Conservation (phyloP, 1,140 invertebrate genomes). For the Frieseomelitta varia region DNA sequence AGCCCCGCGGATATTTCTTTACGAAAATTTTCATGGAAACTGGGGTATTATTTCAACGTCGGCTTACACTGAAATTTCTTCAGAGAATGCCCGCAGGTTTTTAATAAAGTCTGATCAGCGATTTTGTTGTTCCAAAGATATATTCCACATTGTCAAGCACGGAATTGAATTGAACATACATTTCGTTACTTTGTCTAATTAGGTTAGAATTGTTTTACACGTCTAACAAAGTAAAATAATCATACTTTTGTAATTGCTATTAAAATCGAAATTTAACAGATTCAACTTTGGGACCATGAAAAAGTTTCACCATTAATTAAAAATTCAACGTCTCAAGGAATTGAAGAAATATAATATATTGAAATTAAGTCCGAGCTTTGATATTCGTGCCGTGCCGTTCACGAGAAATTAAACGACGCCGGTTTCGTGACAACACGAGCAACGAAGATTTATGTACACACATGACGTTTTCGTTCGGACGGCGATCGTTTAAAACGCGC, state of each 20-base stretch:
- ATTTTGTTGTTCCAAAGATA: neutral
- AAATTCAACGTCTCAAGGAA: no score
- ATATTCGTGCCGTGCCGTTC: slow-evolving; percentile 17
- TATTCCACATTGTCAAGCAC: neutral
- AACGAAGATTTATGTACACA: slow-evolving; percentile 53
- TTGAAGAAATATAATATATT: neutral
- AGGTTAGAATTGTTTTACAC: no score
- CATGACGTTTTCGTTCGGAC: slow-evolving; percentile 29
- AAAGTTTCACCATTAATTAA: no score
- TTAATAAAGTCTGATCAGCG: neutral
- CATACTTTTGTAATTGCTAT: no score
- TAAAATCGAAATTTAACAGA: no score
- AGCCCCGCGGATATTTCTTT: neutral
- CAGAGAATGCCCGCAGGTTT: neutral
- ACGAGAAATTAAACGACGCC: slow-evolving; percentile 45
- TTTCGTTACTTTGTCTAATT: no score
- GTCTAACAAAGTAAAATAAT: no score
- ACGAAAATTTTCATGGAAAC: neutral
- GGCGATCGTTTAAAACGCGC: slow-evolving; percentile 48
- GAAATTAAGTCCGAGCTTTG: neutral
- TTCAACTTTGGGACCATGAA: no score
- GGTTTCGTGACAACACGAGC: slow-evolving; percentile 38
- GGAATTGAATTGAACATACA: no score
- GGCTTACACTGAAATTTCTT: neutral
- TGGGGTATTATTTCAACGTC: neutral